These are phyloP conservation scores for Eurois occulta DNA, from an alignment of 2,888 invertebrate species.

Conservation along the genomic window DNA sequence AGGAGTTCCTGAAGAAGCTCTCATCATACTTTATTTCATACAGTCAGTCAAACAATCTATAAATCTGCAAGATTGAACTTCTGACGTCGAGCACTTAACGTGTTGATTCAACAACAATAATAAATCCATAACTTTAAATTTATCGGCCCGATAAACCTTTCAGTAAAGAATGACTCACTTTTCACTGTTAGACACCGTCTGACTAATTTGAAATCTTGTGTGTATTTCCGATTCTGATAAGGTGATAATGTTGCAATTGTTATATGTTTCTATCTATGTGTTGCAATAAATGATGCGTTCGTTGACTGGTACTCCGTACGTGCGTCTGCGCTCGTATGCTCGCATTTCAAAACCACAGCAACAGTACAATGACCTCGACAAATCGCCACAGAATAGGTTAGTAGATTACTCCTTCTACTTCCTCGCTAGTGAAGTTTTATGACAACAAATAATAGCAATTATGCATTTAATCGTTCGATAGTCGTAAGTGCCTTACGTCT, in stretches of 20 bases:
- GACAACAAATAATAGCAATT: slow-evolving; percentile 54
- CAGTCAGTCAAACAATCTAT: slow-evolving; percentile 57
- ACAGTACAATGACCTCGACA: slow-evolving; percentile 78
- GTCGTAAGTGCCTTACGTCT: slow-evolving; percentile 17
- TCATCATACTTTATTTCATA: slow-evolving; percentile 50
- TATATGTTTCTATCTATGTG: slow-evolving; percentile 33
- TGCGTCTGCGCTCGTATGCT: slow-evolving; percentile 71
- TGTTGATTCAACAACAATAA: slow-evolving; percentile 50
- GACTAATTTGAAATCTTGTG: slow-evolving; percentile 17
- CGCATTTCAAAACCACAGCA: slow-evolving; percentile 74
- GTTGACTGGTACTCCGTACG: slow-evolving; percentile 69
- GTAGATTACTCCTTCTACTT: slow-evolving; percentile 69
- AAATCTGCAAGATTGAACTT: slow-evolving; percentile 55
- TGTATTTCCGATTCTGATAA: slow-evolving; percentile 31
- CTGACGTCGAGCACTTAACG: slow-evolving; percentile 34
- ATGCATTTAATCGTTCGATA: slow-evolving; percentile 31
- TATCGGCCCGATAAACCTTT: slow-evolving; percentile 47
- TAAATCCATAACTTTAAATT: slow-evolving; percentile 50
- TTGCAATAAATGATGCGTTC: slow-evolving; percentile 43
- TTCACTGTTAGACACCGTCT: slow-evolving; percentile 6
- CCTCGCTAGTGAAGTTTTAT: slow-evolving; percentile 62
- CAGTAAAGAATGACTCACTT: slow-evolving; percentile 37
- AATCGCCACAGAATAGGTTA: slow-evolving; percentile 74
- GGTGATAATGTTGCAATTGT: slow-evolving; percentile 32
- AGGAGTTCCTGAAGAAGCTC: neutral